These are phyloP conservation scores for Augochlora pura DNA, from an alignment of 1,140 invertebrate species.

Conservation along the genomic window DNA sequence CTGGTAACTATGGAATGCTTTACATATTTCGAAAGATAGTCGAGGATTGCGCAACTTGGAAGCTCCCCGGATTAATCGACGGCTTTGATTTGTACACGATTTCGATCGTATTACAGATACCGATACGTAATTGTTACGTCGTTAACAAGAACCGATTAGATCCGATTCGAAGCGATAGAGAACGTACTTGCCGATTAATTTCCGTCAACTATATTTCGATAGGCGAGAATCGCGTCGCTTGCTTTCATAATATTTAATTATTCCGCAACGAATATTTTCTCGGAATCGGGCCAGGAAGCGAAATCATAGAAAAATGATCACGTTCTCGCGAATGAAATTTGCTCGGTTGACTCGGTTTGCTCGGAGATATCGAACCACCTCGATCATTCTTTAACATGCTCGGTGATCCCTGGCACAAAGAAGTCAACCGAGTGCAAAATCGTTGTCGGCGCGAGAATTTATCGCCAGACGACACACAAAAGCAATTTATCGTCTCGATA, in stretches of 20 bases:
- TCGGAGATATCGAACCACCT: background rate
- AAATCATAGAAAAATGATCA: too few relatives aligned
- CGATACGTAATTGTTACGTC: background rate
- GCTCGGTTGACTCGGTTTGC: background rate
- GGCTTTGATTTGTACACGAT: too few relatives aligned
- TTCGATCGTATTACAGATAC: background rate
- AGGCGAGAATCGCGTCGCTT: too few relatives aligned
- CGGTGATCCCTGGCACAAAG: background rate
- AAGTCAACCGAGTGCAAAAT: constrained; percentile 13
- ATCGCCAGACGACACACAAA: background rate
- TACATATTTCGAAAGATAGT: background rate
- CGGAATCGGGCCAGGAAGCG: too few relatives aligned
- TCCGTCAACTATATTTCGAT: background rate
- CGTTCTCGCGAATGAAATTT: background rate
- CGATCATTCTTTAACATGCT: background rate
- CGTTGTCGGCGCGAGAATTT: constrained; percentile 8
- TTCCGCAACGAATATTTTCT: too few relatives aligned
- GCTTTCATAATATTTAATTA: too few relatives aligned
- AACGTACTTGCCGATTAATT: background rate
- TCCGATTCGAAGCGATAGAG: background rate
- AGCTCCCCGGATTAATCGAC: background rate
- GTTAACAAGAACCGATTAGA: background rate
- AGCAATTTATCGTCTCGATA: background rate
- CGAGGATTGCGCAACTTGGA: background rate
- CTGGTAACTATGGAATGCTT: background rate